Conservation (phyloP, 2,797 vertebrate genomes). For the Heteromormyrus szaboi region DNA sequence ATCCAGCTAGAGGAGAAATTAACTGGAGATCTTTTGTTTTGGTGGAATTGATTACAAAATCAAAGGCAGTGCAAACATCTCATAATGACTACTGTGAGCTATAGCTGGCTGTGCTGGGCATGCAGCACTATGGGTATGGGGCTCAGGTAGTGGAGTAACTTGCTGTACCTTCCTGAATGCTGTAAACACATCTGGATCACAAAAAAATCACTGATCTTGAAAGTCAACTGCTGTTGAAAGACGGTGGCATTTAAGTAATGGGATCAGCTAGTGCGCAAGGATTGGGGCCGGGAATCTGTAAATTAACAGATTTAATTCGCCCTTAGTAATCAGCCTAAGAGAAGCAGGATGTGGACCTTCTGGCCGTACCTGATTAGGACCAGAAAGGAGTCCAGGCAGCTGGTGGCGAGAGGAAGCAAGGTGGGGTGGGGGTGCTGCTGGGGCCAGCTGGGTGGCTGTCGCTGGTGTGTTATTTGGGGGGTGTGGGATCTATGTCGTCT, state of each 20-base stretch:
- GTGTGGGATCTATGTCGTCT: not conserved
- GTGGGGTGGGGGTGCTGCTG: conserved; percentile 51
- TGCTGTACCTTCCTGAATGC: not conserved
- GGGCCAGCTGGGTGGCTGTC: not conserved
- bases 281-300: conserved; percentile 64
- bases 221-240: not conserved
- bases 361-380: conserved; percentile 76
- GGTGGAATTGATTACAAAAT: not conserved
- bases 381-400: conserved; percentile 61
- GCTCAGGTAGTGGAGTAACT: not conserved
- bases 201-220: not conserved
- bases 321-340: conserved; percentile 69
- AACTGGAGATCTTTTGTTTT: not conserved
- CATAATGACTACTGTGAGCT: not conserved
- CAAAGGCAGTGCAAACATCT: not conserved
- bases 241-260: not conserved
- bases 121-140: not conserved
- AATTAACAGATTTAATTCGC: conserved; percentile 67
- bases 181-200: not conserved
- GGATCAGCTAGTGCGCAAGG: conserved; percentile 50
- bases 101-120: not conserved
- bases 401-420: conserved; percentile 63
- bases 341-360: conserved; percentile 74
- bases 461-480: not conserved
- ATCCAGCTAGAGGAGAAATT: not conserved